Conservation (phyloP, 1,140 invertebrate species). For the Pseudomyrmex sp. region DNA sequence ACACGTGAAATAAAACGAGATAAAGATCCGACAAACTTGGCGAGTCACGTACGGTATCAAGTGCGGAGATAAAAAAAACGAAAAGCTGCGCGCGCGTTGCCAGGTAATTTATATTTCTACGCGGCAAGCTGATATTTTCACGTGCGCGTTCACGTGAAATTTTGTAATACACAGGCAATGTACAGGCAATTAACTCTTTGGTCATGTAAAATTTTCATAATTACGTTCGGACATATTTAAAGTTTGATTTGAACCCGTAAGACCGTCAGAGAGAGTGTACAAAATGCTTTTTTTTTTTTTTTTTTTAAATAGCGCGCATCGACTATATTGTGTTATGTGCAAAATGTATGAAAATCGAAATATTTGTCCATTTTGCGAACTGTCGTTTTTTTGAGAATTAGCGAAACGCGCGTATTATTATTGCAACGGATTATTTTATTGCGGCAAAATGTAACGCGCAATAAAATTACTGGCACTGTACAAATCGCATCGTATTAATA, state of each 20-base stretch:
- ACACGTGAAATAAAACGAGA: constrained; percentile 59
- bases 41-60: constrained; percentile 58
- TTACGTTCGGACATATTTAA: background rate
- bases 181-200: constrained; percentile 32
- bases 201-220: background rate
- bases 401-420: background rate
- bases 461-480: constrained; percentile 6
- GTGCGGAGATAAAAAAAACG: constrained; percentile 52
- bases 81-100: constrained; percentile 30
- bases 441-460: background rate
- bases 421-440: constrained; percentile 12
- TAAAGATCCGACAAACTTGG: constrained; percentile 56
- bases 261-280: no score
- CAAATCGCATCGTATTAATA: background rate
- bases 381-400: constrained; percentile 23
- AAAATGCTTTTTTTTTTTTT: background rate
- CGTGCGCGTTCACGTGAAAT: constrained; percentile 20
- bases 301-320: no score
- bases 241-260: background rate
- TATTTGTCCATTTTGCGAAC: constrained; percentile 1
- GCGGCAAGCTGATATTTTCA: constrained; percentile 40
- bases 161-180: constrained; percentile 9
- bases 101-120: constrained; percentile 45
- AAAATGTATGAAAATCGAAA: constrained; percentile 9
- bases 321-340: background rate